Evolutionary conservation across 2,797 vertebrate genomes (phyloP).

Genomic region (Centropyge bicolor): DNA sequence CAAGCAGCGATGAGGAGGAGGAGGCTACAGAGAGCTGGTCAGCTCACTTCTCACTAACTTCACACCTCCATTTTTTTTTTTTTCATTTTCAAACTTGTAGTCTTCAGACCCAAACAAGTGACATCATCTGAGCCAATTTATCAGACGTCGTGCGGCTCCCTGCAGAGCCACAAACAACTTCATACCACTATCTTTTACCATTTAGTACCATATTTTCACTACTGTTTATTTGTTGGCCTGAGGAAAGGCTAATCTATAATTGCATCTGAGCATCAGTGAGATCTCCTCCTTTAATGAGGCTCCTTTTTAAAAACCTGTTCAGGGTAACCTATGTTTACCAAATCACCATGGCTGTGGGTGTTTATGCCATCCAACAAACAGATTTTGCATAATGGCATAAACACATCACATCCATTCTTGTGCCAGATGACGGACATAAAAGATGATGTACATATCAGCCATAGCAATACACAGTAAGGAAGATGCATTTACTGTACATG

Average conservation of each 20-base stretch:
- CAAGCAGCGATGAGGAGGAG: too few relatives aligned
- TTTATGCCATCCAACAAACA: constrained; percentile 1
- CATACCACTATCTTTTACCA: background rate
- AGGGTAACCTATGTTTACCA: background rate
- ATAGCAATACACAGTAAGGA: background rate
- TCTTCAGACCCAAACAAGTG: too few relatives aligned
- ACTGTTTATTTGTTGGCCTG: background rate
- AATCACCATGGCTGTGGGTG: background rate
- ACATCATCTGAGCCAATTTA: background rate
- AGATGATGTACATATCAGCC: background rate
- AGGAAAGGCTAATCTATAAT: constrained; percentile 3
- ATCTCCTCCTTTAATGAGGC: background rate
- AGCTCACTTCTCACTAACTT: too few relatives aligned
- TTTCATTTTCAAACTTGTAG: too few relatives aligned
- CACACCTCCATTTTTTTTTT: too few relatives aligned
- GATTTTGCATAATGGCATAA: constrained; percentile 1
- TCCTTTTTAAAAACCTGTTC: constrained; percentile 22
- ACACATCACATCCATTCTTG: background rate
- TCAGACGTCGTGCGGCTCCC: background rate
- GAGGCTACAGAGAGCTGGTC: too few relatives aligned
- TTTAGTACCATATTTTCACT: background rate
- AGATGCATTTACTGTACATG: background rate
- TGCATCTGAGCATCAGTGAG: constrained; percentile 6
- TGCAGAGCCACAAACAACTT: background rate
- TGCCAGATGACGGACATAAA: background rate